Evolutionary conservation across 2,113 vertebrate genomes (phyloP).

Genomic region (Eretmochelys imbricata): DNA sequence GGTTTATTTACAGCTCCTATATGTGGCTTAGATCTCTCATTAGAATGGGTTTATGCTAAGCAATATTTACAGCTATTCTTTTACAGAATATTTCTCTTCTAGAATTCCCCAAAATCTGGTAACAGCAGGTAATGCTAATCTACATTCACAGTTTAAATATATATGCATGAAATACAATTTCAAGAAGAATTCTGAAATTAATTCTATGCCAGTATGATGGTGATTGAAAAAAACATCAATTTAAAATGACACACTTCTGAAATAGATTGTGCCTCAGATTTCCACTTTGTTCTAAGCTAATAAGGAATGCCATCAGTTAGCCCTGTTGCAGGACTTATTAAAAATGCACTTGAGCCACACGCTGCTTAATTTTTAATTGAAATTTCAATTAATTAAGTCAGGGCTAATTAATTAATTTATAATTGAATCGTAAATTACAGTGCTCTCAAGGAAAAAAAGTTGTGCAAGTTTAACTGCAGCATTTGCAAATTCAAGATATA

Average conservation of each 20-base stretch:
- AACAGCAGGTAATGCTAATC: slow-evolving; percentile 53
- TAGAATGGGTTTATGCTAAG: not conserved
- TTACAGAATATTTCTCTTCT: slow-evolving; percentile 21
- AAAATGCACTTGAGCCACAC: slow-evolving; percentile 70
- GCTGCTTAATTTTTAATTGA: slow-evolving; percentile 78
- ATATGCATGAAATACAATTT: slow-evolving; percentile 6
- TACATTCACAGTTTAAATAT: slow-evolving; percentile 48
- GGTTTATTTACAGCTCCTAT: slow-evolving; percentile 8
- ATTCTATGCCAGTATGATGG: slow-evolving; percentile 46
- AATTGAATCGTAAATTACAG: slow-evolving; percentile 77
- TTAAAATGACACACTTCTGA: slow-evolving; percentile 66
- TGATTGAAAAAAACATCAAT: slow-evolving; percentile 63
- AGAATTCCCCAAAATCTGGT: slow-evolving; percentile 61
- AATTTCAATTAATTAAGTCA: slow-evolving; percentile 80
- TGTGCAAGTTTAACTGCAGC: slow-evolving; percentile 59
- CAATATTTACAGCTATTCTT: not conserved
- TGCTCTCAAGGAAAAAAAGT: slow-evolving; percentile 62
- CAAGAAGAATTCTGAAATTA: slow-evolving; percentile 24
- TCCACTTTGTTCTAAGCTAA: slow-evolving; percentile 69
- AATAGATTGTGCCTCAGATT: slow-evolving; percentile 62
- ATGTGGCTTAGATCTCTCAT: not conserved
- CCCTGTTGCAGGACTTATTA: slow-evolving; percentile 62
- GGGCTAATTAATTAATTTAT: slow-evolving; percentile 78
- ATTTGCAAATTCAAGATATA: slow-evolving; percentile 54
- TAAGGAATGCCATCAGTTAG: slow-evolving; percentile 72